Base-by-base conservation (phyloP, 2,888 invertebrate genomes). In the Melitaea athalia region DNA sequence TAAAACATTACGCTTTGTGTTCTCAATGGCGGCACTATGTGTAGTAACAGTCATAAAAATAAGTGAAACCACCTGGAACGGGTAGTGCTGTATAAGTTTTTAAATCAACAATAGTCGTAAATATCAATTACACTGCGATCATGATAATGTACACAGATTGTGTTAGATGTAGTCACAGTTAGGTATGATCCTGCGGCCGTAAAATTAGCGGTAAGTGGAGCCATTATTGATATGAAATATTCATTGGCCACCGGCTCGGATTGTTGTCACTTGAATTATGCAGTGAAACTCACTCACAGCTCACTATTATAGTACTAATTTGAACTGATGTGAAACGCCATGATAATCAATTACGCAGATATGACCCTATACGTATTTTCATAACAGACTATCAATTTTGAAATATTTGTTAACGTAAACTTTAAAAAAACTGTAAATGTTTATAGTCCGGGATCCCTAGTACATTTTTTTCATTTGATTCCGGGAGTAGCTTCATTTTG, bases 191-290 rank as follows among this genome's bases (percentile, higher is more conserved):
- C 69, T 53, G 72, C 76, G 79, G 80, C 81, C 82, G 79, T 81
- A 83, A 83, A 83, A 86, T 85, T 79, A 80, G 74, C 78, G 74
- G 76, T 82, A 85, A 87, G 83, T 84, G 81, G 81, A 70, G 80
- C 72, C 76, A 88, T 88, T 89, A 87, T 83, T 78, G 74, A 79
- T 81, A 89, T 90, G 88, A 88, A 90, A 87, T 90, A 90, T 91
- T 88, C 89, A 91, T 88, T 82, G 86, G 80, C 85, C 85, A 87
- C 87, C 85, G 78, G 80, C 83, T 81, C 74, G 80, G 86, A 85
- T 85, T 87, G 86, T 90, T 90, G 88, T 88, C 89, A 88, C 88
- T 85, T 81, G 80, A 77, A 86, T 88, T 86, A 88, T 85, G 82
- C 82, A 74, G 78, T 81, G 85, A 84, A 85, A 87, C 87, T 89